Conservation (phyloP, 2,888 invertebrate genomes). For the Hypolimnas misippus region DNA sequence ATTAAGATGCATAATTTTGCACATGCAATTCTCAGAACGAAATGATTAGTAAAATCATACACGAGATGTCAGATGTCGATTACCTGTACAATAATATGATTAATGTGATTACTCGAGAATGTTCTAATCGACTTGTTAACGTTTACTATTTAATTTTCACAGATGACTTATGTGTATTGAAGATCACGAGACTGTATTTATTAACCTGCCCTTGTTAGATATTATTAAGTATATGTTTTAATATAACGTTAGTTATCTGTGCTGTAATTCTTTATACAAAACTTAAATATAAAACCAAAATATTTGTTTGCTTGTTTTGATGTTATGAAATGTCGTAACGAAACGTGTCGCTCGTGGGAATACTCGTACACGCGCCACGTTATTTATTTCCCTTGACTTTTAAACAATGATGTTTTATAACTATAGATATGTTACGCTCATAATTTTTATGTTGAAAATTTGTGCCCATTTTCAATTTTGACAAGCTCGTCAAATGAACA, state of each 20-base stretch:
- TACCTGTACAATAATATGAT: slow-evolving; percentile 30
- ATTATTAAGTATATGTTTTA: neutral
- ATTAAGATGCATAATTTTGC: slow-evolving; percentile 5
- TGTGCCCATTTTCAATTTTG: no score
- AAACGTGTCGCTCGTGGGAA: slow-evolving; percentile 13
- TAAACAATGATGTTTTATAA: no score
- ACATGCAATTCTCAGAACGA: slow-evolving; percentile 12
- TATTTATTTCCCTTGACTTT: slow-evolving; percentile 45
- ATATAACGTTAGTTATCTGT: neutral
- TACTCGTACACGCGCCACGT: slow-evolving; percentile 18
- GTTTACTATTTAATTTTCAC: slow-evolving; percentile 30
- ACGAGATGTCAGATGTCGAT: slow-evolving; percentile 27
- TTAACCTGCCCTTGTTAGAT: slow-evolving; percentile 20
- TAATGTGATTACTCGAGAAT: slow-evolving; percentile 32
- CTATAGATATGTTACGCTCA: no score
- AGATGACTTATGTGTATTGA: slow-evolving; percentile 22
- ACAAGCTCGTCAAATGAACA: no score
- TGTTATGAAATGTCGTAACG: slow-evolving; percentile 17
- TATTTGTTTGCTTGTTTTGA: neutral
- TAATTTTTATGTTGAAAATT: no score
- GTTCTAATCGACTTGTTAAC: slow-evolving; percentile 33
- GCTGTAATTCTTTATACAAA: neutral
- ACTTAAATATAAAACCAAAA: no score
- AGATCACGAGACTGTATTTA: slow-evolving; percentile 21
- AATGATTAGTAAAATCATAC: neutral